A percentile compares a stretch with the other conserved stretches of the same genome.
Conservation (phyloP, 2,113 vertebrate genomes). For the Cololabis saira region DNA sequence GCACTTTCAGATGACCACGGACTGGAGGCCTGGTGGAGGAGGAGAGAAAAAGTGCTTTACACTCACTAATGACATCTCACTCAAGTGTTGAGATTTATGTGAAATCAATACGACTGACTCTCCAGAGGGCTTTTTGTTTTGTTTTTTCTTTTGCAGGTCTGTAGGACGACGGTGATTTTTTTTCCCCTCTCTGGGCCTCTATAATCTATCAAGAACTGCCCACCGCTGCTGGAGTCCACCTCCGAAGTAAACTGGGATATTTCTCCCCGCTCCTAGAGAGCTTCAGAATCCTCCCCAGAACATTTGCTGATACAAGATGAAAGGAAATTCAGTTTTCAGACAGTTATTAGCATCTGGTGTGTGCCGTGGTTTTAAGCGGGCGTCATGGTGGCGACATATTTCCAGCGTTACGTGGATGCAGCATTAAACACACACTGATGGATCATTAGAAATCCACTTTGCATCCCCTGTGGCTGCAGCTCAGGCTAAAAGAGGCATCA, state of each 20-base stretch:
- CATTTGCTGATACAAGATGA: neutral
- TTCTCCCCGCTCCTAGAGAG: too few species aligned
- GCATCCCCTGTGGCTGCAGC: constrained; percentile 14
- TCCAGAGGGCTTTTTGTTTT: neutral
- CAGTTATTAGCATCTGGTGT: neutral
- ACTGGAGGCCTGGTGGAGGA: constrained; percentile 68
- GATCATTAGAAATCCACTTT: constrained; percentile 23
- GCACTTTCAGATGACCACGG: constrained; percentile 74
- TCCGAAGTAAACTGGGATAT: too few species aligned
- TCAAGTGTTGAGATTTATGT: neutral
- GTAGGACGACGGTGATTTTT: neutral
- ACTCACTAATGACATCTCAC: neutral
- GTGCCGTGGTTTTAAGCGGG: neutral
- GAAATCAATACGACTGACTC: neutral
- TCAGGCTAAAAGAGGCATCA: constrained; percentile 39
- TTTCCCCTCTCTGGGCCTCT: neutral
- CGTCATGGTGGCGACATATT: neutral
- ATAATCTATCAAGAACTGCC: neutral
- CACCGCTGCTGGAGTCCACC: too few species aligned
- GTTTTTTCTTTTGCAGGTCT: neutral
- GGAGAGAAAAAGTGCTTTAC: neutral
- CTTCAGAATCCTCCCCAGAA: too few species aligned
- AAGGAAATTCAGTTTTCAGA: too few species aligned
- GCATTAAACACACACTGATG: neutral
- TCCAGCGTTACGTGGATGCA: neutral